Conservation (phyloP, 2,888 invertebrate genomes). For the Pardosa pseudoannulata region DNA sequence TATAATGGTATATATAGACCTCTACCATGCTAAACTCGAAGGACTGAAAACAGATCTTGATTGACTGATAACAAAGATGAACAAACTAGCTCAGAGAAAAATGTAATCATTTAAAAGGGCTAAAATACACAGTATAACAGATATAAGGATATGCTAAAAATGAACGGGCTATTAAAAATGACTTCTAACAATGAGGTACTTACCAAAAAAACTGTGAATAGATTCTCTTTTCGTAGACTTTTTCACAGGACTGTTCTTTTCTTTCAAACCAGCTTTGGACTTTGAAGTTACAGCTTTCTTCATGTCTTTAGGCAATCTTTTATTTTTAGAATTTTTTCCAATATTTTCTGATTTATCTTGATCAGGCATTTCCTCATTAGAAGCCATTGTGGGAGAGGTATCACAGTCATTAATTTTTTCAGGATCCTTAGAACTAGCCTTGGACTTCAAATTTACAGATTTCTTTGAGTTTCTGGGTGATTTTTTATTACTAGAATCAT, state of each 20-base stretch:
- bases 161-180: too few relatives aligned
- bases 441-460: neutral
- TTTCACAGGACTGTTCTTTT: neutral
- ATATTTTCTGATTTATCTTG: neutral
- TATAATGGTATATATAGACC: too few relatives aligned
- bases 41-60: too few relatives aligned
- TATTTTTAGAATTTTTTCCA: neutral
- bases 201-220: slow-evolving; percentile 7
- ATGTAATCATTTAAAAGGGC: too few relatives aligned
- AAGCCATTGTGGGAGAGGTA: neutral
- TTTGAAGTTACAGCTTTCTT: neutral
- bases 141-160: too few relatives aligned
- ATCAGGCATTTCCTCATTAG: neutral
- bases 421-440: neutral
- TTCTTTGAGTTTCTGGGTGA: neutral
- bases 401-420: neutral
- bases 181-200: too few relatives aligned
- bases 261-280: neutral
- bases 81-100: too few relatives aligned
- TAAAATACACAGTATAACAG: too few relatives aligned
- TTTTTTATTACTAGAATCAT: neutral
- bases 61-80: too few relatives aligned
- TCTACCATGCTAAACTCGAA: too few relatives aligned
- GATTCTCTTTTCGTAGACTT: too few relatives aligned
- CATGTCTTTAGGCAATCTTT: neutral